Percentiles rank a stretch among this genome's conserved stretches.
Evolutionary conservation across 2,888 invertebrate species (phyloP).

Genomic region (Aproaerema taeniolella): DNA sequence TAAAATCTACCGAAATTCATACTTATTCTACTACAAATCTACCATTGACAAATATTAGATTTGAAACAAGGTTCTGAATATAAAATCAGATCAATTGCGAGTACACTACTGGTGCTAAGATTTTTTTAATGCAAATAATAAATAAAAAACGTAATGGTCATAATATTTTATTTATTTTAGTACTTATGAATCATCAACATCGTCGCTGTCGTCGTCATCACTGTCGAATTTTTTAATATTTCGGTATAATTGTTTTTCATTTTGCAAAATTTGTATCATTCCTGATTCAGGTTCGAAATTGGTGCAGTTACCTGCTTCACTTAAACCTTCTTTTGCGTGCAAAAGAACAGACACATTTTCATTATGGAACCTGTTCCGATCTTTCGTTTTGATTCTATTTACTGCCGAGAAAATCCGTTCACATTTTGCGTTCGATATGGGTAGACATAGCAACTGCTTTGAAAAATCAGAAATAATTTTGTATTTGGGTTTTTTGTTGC

Average conservation of each 20-base stretch:
- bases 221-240: not conserved
- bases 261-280: not conserved
- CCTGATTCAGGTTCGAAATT: not conserved
- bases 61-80: no score
- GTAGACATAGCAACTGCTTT: constrained; percentile 6
- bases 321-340: not conserved
- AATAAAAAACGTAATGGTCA: no score
- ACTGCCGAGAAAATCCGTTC: constrained; percentile 2
- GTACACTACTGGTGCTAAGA: not conserved
- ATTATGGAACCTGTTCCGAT: not conserved
- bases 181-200: no score
- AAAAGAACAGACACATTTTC: not conserved
- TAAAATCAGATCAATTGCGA: not conserved
- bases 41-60: no score
- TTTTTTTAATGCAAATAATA: no score
- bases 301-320: not conserved
- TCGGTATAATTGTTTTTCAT: not conserved
- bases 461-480: constrained; percentile 5
- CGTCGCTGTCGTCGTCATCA: no score
- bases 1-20: no score
- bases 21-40: no score
- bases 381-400: not conserved
- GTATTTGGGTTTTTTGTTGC: constrained; percentile 5
- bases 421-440: constrained; percentile 8
- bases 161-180: no score